Conservation (phyloP, 2,888 invertebrate genomes). For the Leucophora obtusa region DNA sequence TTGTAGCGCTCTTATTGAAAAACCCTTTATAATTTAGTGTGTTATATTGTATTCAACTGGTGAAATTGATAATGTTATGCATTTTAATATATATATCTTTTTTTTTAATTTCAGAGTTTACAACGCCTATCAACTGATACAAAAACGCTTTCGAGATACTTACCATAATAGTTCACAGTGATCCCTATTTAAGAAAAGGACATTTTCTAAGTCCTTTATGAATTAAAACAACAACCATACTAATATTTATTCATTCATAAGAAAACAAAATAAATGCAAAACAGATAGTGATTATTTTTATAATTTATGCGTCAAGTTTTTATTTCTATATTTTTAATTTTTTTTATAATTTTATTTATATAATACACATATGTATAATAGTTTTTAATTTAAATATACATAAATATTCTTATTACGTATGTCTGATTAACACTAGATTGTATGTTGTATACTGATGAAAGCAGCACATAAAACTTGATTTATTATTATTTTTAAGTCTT, state of each 20-base stretch:
- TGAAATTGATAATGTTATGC: too few relatives aligned
- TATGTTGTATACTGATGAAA: slow-evolving; percentile 1
- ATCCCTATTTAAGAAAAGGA: slow-evolving; percentile 50
- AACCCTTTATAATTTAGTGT: too few relatives aligned
- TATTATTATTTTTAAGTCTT: slow-evolving; percentile 20
- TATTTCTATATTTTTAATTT: slow-evolving; percentile 64
- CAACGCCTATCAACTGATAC: slow-evolving; percentile 85
- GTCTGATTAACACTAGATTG: slow-evolving; percentile 48
- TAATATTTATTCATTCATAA: slow-evolving; percentile 55
- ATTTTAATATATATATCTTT: not conserved
- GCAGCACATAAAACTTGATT: slow-evolving; percentile 14
- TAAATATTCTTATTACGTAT: slow-evolving; percentile 53
- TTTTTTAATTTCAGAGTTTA: slow-evolving; percentile 79
- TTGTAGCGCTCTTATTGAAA: too few relatives aligned
- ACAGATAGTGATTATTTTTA: slow-evolving; percentile 56
- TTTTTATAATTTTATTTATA: slow-evolving; percentile 58
- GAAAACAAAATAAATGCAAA: slow-evolving; percentile 13
- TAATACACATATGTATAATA: slow-evolving; percentile 11
- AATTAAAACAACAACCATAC: slow-evolving; percentile 36
- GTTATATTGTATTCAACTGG: too few relatives aligned
- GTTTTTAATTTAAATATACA: slow-evolving; percentile 65
- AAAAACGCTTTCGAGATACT: slow-evolving; percentile 85
- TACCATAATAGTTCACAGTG: slow-evolving; percentile 80
- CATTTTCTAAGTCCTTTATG: slow-evolving; percentile 40
- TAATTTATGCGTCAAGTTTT: slow-evolving; percentile 64